A percentile compares a stretch with the other conserved stretches of the same genome.
Conservation (phyloP, 2,888 invertebrate species). For the Archips xylosteana region DNA sequence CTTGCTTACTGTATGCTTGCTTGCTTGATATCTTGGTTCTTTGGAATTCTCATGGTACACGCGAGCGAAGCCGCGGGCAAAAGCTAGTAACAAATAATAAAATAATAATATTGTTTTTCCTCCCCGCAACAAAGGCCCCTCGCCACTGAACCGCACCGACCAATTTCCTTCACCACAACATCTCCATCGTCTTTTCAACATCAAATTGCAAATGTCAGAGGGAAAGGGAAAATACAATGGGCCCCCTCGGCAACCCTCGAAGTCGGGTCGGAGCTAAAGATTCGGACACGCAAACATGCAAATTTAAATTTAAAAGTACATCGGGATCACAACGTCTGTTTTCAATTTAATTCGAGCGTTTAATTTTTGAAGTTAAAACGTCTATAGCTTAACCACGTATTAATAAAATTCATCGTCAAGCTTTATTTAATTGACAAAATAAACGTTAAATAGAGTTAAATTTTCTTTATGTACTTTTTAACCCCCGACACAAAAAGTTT, state of each 20-base stretch:
- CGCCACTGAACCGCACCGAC: constrained; percentile 48
- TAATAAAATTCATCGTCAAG: too few species aligned
- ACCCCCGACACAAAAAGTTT: too few species aligned
- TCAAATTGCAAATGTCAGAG: constrained; percentile 57
- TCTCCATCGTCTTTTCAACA: constrained; percentile 49
- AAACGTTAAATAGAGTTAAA: too few species aligned
- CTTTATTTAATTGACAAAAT: too few species aligned
- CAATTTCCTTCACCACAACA: constrained; percentile 52
- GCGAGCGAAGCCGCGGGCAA: too few species aligned
- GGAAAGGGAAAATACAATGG: constrained; percentile 46
- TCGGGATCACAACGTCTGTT: constrained; percentile 15
- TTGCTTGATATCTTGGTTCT: too few species aligned
- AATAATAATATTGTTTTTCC: constrained; percentile 35
- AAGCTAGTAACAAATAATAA: constrained; percentile 24
- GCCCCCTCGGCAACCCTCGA: constrained; percentile 41
- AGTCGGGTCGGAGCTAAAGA: constrained; percentile 20
- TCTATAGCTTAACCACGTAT: background rate
- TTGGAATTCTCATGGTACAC: too few species aligned
- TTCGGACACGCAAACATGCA: constrained; percentile 36
- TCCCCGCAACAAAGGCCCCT: constrained; percentile 44
- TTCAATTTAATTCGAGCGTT: constrained; percentile 24
- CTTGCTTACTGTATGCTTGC: too few species aligned
- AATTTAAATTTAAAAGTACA: constrained; percentile 32
- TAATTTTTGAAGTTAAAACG: constrained; percentile 7
- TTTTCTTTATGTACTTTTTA: too few species aligned